Evolutionary conservation across 2,113 vertebrate genomes (phyloP).

Genomic region (Chroicocephalus ridibundus): DNA sequence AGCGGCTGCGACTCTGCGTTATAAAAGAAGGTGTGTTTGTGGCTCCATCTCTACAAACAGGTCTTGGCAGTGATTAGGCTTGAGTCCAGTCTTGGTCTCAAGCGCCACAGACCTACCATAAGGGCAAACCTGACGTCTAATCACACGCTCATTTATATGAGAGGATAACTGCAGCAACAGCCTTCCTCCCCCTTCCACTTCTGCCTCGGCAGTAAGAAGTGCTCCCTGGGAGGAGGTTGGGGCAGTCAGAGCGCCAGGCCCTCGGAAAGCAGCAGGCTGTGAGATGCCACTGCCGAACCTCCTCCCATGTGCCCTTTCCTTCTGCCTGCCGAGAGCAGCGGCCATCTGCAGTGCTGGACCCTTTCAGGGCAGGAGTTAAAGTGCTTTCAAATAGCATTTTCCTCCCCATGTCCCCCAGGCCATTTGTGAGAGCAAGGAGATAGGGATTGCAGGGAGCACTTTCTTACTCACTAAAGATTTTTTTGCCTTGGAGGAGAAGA

Average conservation of each 20-base stretch:
- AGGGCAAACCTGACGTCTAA: not conserved
- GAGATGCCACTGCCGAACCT: not conserved
- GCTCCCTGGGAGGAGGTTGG: not conserved
- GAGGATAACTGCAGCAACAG: not conserved
- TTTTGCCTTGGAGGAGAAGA: not conserved
- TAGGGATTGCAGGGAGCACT: not conserved
- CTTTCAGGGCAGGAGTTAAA: not conserved
- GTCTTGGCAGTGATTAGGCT: not conserved
- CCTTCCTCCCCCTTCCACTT: not conserved
- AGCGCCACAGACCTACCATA: not conserved
- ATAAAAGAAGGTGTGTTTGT: accelerated
- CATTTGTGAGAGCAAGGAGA: not conserved
- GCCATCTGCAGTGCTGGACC: not conserved
- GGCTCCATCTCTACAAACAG: not conserved
- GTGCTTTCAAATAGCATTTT: not conserved
- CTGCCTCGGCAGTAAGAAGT: not conserved
- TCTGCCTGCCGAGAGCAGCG: not conserved
- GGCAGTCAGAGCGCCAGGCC: not conserved
- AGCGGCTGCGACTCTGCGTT: accelerated
- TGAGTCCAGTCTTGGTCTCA: not conserved
- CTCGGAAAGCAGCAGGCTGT: not conserved
- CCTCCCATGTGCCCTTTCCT: not conserved
- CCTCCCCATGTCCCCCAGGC: not conserved
- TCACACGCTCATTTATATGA: not conserved
- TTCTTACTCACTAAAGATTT: not conserved